A percentile compares a stretch with the other conserved stretches of the same genome.
These are phyloP conservation scores for Chrysemys picta DNA, from an alignment of 2,113 vertebrate genomes.

Conservation along the genomic window DNA sequence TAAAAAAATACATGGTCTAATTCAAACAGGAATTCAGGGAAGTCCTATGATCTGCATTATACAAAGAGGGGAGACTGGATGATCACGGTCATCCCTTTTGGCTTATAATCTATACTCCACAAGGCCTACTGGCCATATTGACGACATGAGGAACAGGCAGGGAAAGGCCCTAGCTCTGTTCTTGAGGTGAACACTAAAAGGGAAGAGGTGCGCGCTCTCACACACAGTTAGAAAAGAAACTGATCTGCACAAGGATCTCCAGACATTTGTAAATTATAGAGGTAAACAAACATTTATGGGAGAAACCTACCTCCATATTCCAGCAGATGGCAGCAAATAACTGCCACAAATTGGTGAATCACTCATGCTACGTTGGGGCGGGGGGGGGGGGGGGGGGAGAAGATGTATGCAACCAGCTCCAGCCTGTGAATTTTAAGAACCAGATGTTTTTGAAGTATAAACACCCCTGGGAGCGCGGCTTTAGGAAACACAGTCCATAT, in stretches of 20 bases:
- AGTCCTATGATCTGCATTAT: neutral
- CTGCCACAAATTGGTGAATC: no score
- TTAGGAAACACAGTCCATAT: neutral
- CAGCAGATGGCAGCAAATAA: neutral
- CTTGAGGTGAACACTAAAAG: neutral
- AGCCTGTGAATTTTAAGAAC: neutral
- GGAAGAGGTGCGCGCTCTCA: neutral
- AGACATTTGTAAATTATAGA: neutral
- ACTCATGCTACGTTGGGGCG: neutral
- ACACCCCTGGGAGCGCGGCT: neutral
- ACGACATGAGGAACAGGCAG: neutral
- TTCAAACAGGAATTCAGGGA: neutral
- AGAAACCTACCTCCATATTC: neutral
- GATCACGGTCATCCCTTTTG: neutral
- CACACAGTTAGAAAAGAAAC: no score
- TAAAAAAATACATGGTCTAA: neutral
- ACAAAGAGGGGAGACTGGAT: neutral
- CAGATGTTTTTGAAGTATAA: neutral
- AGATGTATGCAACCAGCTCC: no score
- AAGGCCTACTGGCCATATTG: neutral
- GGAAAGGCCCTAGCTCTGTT: neutral
- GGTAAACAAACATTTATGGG: neutral
- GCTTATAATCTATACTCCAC: neutral
- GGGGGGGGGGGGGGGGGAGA: fast-evolving
- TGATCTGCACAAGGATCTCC: no score